Percentiles rank a stretch among this genome's conserved stretches.
Evolutionary conservation across 2,113 vertebrate species (phyloP).

Genomic region (Puntigrus tetrazona): DNA sequence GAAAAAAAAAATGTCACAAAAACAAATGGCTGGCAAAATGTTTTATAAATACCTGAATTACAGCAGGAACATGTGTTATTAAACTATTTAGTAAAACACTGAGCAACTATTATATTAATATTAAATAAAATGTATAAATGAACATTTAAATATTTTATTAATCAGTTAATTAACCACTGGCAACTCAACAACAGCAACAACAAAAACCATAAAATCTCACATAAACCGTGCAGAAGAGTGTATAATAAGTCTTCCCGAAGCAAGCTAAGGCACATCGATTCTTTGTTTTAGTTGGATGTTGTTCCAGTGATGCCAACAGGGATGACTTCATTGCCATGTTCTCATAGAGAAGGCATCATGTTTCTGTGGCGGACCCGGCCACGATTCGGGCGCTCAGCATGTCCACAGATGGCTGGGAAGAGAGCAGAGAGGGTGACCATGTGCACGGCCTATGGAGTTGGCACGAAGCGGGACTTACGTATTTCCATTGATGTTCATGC

Average conservation of each 20-base stretch:
- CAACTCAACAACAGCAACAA: no score
- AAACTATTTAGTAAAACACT: no score
- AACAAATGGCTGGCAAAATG: no score
- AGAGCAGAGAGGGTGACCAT: conserved; percentile 2
- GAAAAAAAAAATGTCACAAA: no score
- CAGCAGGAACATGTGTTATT: no score
- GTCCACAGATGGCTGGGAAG: conserved; percentile 31
- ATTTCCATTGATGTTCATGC: neutral
- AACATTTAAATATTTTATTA: no score
- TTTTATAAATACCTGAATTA: no score
- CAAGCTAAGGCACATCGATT: neutral
- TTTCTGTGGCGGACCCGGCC: conserved; percentile 3
- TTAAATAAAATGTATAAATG: no score
- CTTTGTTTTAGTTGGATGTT: neutral
- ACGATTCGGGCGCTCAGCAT: neutral
- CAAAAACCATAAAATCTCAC: no score
- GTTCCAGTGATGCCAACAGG: neutral
- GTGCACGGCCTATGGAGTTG: conserved; percentile 8
- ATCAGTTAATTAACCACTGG: no score
- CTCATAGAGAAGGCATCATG: conserved; percentile 7
- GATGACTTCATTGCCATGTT: conserved; percentile 23
- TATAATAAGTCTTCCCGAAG: neutral
- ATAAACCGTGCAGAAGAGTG: no score
- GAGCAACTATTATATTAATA: no score
- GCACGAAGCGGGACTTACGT: neutral